A percentile compares a stretch with the other conserved stretches of the same genome.
phyloP scores from a whole-genome alignment of 2,113 vertebrate genomes.

The Pangasianodon gigas region DNA sequence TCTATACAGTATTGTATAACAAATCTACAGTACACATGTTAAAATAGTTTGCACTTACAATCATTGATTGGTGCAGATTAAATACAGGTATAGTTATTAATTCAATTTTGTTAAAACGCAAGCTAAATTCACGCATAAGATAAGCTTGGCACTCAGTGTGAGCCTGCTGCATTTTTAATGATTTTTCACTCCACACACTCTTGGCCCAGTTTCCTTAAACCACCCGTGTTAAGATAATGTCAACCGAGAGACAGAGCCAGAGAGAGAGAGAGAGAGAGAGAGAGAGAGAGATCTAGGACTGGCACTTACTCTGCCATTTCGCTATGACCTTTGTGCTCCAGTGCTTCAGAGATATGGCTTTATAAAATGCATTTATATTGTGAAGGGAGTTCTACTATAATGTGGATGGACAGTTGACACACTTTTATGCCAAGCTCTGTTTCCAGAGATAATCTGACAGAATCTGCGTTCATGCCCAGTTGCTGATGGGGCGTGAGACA shows the following conservation, averaged over 20 bases:
- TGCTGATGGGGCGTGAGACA: slow-evolving; percentile 36
- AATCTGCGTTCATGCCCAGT: neutral
- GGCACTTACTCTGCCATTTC: slow-evolving; percentile 13
- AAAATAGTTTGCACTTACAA: too few relatives aligned
- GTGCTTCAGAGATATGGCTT: neutral
- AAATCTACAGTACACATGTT: neutral
- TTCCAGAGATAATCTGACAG: slow-evolving; percentile 21
- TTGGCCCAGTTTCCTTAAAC: slow-evolving; percentile 25
- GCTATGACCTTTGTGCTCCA: slow-evolving; percentile 21
- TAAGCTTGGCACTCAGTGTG: neutral
- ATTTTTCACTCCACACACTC: slow-evolving; percentile 7
- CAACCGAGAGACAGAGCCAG: neutral
- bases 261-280: neutral
- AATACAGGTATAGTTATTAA: neutral
- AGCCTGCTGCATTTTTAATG: slow-evolving; percentile 14
- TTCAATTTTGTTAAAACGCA: neutral
- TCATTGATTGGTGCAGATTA: neutral
- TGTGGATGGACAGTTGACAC: slow-evolving; percentile 41
- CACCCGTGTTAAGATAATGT: slow-evolving; percentile 4
- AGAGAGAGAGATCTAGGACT: neutral
- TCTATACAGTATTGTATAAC: neutral
- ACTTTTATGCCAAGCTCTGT: slow-evolving; percentile 9
- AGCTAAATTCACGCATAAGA: neutral
- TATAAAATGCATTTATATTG: slow-evolving; percentile 19
- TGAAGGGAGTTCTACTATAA: neutral